Evolutionary conservation across 2,888 invertebrate genomes (phyloP).

Genomic region (Andrena praecox): DNA sequence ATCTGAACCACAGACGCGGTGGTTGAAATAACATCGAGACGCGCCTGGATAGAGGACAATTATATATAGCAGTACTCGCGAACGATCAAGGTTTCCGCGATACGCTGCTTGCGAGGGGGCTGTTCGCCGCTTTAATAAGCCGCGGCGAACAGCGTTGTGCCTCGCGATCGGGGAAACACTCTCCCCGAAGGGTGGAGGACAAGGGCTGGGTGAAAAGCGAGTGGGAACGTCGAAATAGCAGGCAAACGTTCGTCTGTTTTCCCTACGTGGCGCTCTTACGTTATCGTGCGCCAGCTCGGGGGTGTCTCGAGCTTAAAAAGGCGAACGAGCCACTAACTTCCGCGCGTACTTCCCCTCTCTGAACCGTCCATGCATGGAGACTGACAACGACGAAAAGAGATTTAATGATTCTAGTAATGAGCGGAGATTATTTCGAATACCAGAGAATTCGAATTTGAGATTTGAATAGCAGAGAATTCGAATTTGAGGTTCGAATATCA

Average conservation of each 20-base stretch:
- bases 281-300: not conserved
- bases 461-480: no score
- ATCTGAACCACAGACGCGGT: not conserved
- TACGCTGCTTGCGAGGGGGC: conserved; percentile 15
- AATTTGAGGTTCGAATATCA: no score
- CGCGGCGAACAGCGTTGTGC: not conserved
- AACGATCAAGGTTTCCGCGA: not conserved
- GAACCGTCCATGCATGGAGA: not conserved
- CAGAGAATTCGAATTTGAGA: no score
- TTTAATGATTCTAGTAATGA: not conserved
- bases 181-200: conserved; percentile 3
- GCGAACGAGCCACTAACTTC: conserved; percentile 49
- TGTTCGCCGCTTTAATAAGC: conserved; percentile 38
- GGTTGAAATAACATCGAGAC: not conserved
- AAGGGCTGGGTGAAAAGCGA: not conserved
- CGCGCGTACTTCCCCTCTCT: conserved; percentile 3
- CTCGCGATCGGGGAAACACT: conserved; percentile 34
- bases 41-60: not conserved
- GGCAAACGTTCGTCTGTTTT: conserved; percentile 36
- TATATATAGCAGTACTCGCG: not conserved
- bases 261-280: conserved; percentile 29
- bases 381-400: not conserved
- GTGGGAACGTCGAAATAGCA: conserved; percentile 31
- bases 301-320: conserved; percentile 48
- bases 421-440: no score